Evolutionary conservation across 2,113 vertebrate genomes (phyloP).

Genomic region (Rana temporaria): DNA sequence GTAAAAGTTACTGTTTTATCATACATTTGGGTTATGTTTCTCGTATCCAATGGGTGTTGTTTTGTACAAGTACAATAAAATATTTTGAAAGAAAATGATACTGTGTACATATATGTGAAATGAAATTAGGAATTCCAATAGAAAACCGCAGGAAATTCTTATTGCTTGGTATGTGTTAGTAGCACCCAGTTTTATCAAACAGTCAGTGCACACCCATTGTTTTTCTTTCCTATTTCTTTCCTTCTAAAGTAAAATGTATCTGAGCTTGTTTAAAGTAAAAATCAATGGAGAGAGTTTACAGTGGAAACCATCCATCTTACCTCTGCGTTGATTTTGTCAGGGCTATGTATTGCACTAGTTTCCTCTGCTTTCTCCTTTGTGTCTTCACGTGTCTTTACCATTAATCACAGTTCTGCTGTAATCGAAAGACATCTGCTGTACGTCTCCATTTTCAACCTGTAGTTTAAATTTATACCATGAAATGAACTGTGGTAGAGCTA

Average conservation of each 20-base stretch:
- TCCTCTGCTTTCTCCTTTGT: constrained; percentile 26
- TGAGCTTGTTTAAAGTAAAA: constrained; percentile 25
- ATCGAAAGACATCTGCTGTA: not conserved
- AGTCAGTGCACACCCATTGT: not conserved
- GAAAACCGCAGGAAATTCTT: no score
- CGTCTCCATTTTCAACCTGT: not conserved
- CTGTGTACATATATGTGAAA: no score
- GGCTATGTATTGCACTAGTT: constrained; percentile 17
- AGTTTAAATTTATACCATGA: not conserved
- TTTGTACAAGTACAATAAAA: no score
- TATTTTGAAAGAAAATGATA: no score
- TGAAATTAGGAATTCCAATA: no score
- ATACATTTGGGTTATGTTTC: no score
- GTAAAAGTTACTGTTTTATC: no score
- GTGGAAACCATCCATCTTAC: constrained; percentile 25
- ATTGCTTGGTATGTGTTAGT: no score
- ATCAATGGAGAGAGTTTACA: constrained; percentile 24
- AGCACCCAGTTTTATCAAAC: no score
- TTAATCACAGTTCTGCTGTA: constrained; percentile 10
- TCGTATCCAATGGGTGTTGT: no score
- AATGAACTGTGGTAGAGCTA: not conserved
- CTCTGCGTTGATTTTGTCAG: constrained; percentile 19
- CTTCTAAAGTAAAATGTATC: constrained; percentile 15
- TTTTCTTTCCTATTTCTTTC: not conserved
- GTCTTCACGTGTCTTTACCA: constrained; percentile 4